phyloP scores from a whole-genome alignment of 2,888 invertebrate genomes.

The Falcaria lacertinaria region DNA sequence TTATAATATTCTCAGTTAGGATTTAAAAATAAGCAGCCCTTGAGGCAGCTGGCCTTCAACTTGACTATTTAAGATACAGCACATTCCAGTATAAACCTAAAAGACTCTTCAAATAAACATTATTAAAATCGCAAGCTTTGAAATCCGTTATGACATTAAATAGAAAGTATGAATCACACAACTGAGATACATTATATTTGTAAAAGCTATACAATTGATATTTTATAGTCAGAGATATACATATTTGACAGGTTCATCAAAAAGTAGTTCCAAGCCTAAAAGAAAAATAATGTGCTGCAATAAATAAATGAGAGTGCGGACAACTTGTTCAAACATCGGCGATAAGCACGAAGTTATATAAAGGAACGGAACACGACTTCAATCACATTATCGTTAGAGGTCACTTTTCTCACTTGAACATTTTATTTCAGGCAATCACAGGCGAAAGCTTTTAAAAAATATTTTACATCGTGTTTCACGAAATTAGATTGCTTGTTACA shows the following conservation, averaged over 20 bases:
- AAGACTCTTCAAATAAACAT: background rate
- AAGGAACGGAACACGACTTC: background rate
- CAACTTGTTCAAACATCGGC: no score
- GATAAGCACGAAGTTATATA: no score
- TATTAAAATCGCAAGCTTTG: no score
- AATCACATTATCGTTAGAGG: background rate
- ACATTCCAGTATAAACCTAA: constrained; percentile 5
- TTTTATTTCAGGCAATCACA: background rate
- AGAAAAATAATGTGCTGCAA: no score
- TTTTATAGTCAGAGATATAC: no score
- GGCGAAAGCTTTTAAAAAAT: background rate
- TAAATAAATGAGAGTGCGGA: no score
- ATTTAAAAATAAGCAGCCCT: constrained; percentile 9
- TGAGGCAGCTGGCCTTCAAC: constrained; percentile 32
- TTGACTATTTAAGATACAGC: constrained; percentile 32
- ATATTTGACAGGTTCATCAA: no score
- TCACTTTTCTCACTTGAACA: background rate
- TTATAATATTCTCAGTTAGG: no score
- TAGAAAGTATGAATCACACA: no score
- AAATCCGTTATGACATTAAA: no score
- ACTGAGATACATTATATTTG: no score
- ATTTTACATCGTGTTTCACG: background rate
- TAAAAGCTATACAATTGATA: no score
- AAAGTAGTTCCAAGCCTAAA: background rate
- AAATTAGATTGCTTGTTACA: background rate